Conservation (phyloP, 1,140 invertebrate genomes). For the Samia ricini region DNA sequence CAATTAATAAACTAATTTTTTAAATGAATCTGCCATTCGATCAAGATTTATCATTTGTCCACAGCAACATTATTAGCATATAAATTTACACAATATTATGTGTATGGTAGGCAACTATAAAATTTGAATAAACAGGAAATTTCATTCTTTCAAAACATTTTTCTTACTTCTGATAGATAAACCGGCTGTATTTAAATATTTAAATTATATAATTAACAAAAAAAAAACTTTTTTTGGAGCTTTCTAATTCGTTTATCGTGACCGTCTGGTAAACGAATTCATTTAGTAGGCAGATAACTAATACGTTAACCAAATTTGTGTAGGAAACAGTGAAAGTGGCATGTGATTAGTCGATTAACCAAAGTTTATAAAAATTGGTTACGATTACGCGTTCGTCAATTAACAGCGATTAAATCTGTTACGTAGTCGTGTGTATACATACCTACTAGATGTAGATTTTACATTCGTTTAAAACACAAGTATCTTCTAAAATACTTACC, state of each 20-base stretch:
- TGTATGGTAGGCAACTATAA: not conserved
- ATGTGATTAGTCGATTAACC: not conserved
- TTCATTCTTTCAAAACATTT: conserved; percentile 13
- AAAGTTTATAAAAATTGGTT: not conserved
- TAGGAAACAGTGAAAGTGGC: conserved; percentile 16
- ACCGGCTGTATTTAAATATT: conserved; percentile 52
- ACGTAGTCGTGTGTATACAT: too few relatives aligned
- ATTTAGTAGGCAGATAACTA: not conserved
- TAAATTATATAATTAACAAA: conserved; percentile 27
- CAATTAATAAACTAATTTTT: not conserved
- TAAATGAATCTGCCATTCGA: not conserved
- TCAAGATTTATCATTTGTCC: not conserved
- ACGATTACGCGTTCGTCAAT: not conserved
- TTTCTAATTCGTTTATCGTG: conserved; percentile 56
- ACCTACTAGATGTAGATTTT: too few relatives aligned
- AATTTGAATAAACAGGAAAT: conserved; percentile 13
- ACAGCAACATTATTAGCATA: not conserved
- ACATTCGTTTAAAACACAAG: not conserved
- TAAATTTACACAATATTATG: not conserved
- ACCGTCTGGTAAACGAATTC: conserved; percentile 22
- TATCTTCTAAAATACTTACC: not conserved
- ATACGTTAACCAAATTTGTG: conserved; percentile 15
- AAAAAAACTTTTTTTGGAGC: conserved; percentile 45
- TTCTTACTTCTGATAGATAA: conserved; percentile 25
- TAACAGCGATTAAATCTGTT: not conserved